Conservation (phyloP, 2,797 vertebrate species). For the Atherinosoma microstoma region DNA sequence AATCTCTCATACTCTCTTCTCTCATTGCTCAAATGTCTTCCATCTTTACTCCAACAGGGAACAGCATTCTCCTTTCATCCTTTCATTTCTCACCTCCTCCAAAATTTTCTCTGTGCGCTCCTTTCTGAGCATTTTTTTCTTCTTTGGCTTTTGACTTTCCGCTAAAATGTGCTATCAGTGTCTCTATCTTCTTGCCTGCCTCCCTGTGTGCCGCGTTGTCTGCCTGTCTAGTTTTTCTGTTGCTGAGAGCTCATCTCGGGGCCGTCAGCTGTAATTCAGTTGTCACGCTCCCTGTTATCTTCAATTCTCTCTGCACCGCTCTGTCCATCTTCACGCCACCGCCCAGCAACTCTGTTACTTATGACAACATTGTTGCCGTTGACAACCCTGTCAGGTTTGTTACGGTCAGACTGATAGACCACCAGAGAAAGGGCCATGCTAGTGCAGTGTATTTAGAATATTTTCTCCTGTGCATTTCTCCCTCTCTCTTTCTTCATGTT, state of each 20-base stretch:
- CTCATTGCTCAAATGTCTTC: constrained; percentile 30
- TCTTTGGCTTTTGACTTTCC: constrained; percentile 39
- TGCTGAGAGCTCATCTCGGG: constrained; percentile 66
- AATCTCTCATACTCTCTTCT: constrained; percentile 32
- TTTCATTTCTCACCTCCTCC: constrained; percentile 18
- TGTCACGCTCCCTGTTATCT: constrained; percentile 78
- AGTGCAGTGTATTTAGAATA: constrained; percentile 8
- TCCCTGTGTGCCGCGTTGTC: constrained; percentile 48
- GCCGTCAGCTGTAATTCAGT: constrained; percentile 75
- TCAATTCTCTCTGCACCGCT: constrained; percentile 66
- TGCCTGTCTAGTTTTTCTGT: constrained; percentile 63
- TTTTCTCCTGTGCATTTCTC: constrained; percentile 4
- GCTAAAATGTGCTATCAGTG: constrained; percentile 35
- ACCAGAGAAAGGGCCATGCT: constrained; percentile 24
- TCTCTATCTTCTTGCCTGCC: constrained; percentile 32
- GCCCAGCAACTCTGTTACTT: constrained; percentile 55
- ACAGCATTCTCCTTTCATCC: constrained; percentile 21
- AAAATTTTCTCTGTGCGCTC: constrained; percentile 18
- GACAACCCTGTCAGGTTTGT: constrained; percentile 68
- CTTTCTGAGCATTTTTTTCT: constrained; percentile 26
- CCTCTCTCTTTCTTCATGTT: neutral
- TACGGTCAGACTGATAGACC: constrained; percentile 49
- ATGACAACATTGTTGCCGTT: constrained; percentile 62
- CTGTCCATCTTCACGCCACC: constrained; percentile 69
- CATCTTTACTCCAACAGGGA: constrained; percentile 10